Conservation (phyloP, 2,888 invertebrate genomes). For the Baronia brevicornis region DNA sequence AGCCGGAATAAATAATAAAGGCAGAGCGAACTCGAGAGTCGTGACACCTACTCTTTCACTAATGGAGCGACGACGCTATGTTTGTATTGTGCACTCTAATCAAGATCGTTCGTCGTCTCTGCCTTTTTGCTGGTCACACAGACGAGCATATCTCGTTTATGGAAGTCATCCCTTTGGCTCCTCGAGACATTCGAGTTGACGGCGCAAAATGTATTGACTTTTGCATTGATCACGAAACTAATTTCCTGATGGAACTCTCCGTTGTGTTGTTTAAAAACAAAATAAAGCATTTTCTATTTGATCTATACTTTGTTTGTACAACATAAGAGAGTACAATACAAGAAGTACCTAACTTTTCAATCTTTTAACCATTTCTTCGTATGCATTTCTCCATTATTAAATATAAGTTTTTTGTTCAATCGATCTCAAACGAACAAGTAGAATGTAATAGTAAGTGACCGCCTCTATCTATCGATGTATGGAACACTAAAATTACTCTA, state of each 20-base stretch:
- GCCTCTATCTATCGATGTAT: too few relatives aligned
- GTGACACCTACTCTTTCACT: slow-evolving; percentile 69
- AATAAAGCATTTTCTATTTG: slow-evolving; percentile 1
- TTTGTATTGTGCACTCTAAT: slow-evolving; percentile 57
- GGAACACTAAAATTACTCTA: too few relatives aligned
- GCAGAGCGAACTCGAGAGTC: slow-evolving; percentile 50
- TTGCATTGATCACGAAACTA: background rate
- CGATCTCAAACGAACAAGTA: too few relatives aligned
- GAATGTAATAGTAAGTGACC: too few relatives aligned
- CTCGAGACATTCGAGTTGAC: slow-evolving; percentile 10
- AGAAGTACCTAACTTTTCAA: too few relatives aligned
- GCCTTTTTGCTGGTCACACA: slow-evolving; percentile 50
- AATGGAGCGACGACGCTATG: slow-evolving; percentile 60
- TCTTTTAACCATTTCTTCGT: too few relatives aligned
- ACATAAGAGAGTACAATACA: background rate
- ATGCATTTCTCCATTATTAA: too few relatives aligned
- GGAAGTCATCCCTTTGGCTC: slow-evolving; percentile 19
- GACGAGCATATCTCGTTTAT: slow-evolving; percentile 33
- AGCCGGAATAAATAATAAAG: slow-evolving; percentile 67
- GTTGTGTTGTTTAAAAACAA: background rate
- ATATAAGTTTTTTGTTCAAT: too few relatives aligned
- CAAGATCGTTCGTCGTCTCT: slow-evolving; percentile 60
- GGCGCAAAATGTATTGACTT: slow-evolving; percentile 3
- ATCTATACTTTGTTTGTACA: background rate
- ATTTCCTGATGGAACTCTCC: slow-evolving; percentile 2